Evolutionary conservation across 2,888 invertebrate species (phyloP), one percentile per base, ranked within the genome.

Genomic region (Drosophila mayaguana): DNA sequence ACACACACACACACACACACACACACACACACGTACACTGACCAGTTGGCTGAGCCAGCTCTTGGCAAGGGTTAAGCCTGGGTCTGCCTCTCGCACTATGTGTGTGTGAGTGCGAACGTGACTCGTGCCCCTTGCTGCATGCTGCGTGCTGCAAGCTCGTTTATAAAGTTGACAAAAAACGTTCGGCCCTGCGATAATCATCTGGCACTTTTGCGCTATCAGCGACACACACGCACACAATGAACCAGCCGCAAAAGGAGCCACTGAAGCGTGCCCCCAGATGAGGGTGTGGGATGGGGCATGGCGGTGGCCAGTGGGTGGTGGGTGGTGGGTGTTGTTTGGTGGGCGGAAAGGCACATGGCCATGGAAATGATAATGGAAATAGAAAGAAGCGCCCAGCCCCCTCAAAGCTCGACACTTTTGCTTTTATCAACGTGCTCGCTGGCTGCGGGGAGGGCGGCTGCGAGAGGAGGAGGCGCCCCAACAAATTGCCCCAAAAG

Each of bases 91-190:
- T 25, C 5, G 11, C 22, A 16, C 25, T 46, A n/a, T 48, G 8
- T 34, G 50, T 32, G 6, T 18, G 34, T 63, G 43, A 64, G 61
- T 75, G 65, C 51, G 78, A 59, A 83, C 84, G 85, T 88, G 83
- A 84, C 78, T 55, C 74, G 63, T 71, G 67, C 74, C 57, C n/a
- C 55, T 43, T 70, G 50, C 70, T 53, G 60, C 73, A 75, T 57
- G 56, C 65, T 45, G 64, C 63, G 55, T 72, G 68, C 68, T 63
- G 72, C 64, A 72, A 85, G 89, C 87, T 86, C 88, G 82, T 89
- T 88, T 85, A 85, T 85, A 84, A 87, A 85, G 88, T 85, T 85
- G 85, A 89, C 89, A 85, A 89, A 89, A 85, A 89, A 78, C 88
- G 75, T 81, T 87, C 70, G 79, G 66, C 40, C 71, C 63, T 51